These are phyloP conservation scores for Pelodytes ibericus DNA, from an alignment of 2,797 vertebrate species.

Conservation along the genomic window DNA sequence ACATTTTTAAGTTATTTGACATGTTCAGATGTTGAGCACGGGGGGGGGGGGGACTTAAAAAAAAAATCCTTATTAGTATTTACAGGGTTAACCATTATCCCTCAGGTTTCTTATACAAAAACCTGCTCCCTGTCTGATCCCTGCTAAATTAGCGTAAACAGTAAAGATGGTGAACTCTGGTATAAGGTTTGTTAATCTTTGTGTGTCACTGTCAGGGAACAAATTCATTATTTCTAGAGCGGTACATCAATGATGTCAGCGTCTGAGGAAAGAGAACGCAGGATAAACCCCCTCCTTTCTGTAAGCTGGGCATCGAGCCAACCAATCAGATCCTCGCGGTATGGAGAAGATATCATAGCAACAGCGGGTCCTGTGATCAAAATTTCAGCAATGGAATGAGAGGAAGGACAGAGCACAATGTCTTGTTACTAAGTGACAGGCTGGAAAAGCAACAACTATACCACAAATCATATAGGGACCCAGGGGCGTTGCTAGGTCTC, in stretches of 20 bases:
- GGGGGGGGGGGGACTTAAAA: too few species aligned
- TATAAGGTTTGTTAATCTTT: conserved; percentile 39
- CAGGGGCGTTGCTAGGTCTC: too few species aligned
- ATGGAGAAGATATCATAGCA: conserved; percentile 64
- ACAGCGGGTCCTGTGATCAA: conserved; percentile 51
- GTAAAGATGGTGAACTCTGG: too few species aligned
- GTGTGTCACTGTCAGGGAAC: conserved; percentile 9
- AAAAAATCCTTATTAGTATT: too few species aligned
- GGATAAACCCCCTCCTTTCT: conserved; percentile 6
- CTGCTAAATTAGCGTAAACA: too few species aligned
- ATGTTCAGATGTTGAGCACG: too few species aligned
- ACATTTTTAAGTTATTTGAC: too few species aligned
- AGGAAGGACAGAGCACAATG: not conserved
- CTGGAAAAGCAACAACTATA: not conserved
- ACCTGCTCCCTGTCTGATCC: too few species aligned
- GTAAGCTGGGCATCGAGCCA: conserved; percentile 54
- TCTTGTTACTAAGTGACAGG: conserved; percentile 29
- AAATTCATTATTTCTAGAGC: conserved; percentile 27
- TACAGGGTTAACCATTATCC: not conserved
- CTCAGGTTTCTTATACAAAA: not conserved
- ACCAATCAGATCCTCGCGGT: conserved; percentile 58
- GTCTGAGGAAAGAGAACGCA: conserved; percentile 61
- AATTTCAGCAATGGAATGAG: conserved; percentile 15
- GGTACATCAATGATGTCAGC: conserved; percentile 52
- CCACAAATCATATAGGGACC: too few species aligned